phyloP scores from a whole-genome alignment of 2,113 vertebrate species.

The Hippocampus abdominalis region DNA sequence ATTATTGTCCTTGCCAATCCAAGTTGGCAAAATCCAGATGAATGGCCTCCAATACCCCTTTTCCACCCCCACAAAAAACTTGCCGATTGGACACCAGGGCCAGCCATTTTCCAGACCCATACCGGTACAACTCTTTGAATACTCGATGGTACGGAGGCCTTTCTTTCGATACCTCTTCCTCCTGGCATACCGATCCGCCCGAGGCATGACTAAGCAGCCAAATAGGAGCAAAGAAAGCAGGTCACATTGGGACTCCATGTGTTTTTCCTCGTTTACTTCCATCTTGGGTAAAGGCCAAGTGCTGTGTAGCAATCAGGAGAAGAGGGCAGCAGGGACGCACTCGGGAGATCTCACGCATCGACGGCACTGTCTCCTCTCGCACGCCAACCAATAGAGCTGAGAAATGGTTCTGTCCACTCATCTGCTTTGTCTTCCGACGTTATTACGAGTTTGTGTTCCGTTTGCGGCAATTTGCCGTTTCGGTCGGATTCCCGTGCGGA shows the following conservation, averaged over 20 bases:
- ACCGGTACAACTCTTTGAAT: no score
- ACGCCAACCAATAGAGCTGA: background rate
- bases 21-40: no score
- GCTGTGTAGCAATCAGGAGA: background rate
- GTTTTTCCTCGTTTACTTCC: background rate
- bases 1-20: no score
- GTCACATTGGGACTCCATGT: background rate
- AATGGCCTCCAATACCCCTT: no score
- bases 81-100: no score
- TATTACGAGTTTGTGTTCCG: background rate
- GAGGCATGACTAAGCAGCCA: background rate
- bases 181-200: background rate
- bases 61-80: no score
- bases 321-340: background rate
- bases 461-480: background rate
- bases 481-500: background rate
- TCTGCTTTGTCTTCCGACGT: background rate
- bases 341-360: no score
- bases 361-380: no score
- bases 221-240: background rate
- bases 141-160: no score
- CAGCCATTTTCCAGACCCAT: no score
- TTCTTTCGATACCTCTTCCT: no score
- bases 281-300: background rate
- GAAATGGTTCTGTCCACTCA: background rate